Evolutionary conservation across 1,140 invertebrate species (phyloP), one percentile per base, ranked within the genome.

Genomic region (Chironomus striatipennis): DNA sequence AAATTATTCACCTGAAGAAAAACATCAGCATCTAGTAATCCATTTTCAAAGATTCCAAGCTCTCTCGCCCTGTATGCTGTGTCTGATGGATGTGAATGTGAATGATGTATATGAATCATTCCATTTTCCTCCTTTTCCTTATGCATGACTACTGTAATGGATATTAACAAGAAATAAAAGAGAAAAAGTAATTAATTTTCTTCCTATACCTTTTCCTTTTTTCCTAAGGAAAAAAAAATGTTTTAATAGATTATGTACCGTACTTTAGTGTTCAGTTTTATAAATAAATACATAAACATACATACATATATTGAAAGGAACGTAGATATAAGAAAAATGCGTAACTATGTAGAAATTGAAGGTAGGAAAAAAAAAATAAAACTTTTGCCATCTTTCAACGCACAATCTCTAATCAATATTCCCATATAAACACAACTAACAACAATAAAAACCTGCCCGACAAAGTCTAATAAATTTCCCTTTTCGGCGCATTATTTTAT

Each of bases 11-110:
- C 94, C 91, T 97, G 94, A 78, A 97, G 87, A 86, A 96, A 96
- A 90, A 95, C 94, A 86, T 97, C 94, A 75, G 94, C 94, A 83
- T 96, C 94, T 76, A 96, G 87, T 83, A 95, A 89, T 78, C 92
- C 89, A 83, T 96, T 94, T 79, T 95, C 93, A 82, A 94, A 95
- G 65, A 93, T 90, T 70, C 92, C 88, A 79, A 95, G 85, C 78
- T 96, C 93, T 77, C 93, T 85, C 72, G 89, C 86, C 77, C 91
- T 85, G 80, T 89, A 90, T 77, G 80, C 79, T 76, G 82, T 81
- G 79, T 90, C 88, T 76, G 88, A 79, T 78, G 83, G 83, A 20
- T 76, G 74, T 79, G 83, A 83, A 20, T 76, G 74, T 79, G 83
- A 82, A 77, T 84, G 83, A 74, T 81, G 81, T 76, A 86, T 83